Percentiles rank a stretch among this genome's conserved stretches.
Conservation (phyloP, 2,888 invertebrate genomes). For the Euzophera pinguis region DNA sequence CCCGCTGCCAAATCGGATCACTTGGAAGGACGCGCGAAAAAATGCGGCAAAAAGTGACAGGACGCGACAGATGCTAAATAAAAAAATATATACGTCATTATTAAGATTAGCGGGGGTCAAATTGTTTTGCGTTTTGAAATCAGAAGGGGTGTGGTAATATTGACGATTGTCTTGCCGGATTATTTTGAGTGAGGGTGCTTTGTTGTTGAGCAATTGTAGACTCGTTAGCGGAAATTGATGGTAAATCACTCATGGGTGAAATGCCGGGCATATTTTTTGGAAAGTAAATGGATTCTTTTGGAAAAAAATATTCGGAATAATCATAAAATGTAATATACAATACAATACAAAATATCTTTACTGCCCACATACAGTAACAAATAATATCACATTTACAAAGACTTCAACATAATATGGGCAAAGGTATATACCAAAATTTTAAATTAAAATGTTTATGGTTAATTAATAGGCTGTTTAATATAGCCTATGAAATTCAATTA, state of each 20-base stretch:
- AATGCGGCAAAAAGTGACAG: constrained; percentile 47
- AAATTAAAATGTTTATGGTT: too few relatives aligned
- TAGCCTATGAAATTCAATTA: too few relatives aligned
- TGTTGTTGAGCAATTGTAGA: background rate
- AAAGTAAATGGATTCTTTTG: too few relatives aligned
- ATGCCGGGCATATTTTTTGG: background rate
- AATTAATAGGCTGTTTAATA: too few relatives aligned
- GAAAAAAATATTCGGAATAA: too few relatives aligned
- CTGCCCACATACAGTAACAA: too few relatives aligned
- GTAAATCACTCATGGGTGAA: background rate
- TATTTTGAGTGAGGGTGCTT: constrained; percentile 11
- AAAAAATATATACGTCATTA: constrained; percentile 57
- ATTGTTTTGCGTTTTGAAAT: constrained; percentile 55
- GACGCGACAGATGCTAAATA: constrained; percentile 65
- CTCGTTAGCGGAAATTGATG: background rate
- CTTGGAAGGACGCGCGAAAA: constrained; percentile 21
- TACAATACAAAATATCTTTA: too few relatives aligned
- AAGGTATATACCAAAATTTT: too few relatives aligned
- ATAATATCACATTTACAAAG: too few relatives aligned
- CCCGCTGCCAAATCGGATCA: constrained; percentile 69
- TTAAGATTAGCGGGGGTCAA: constrained; percentile 46
- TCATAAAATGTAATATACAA: too few relatives aligned
- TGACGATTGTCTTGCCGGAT: constrained; percentile 13
- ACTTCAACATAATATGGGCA: too few relatives aligned
- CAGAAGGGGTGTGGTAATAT: constrained; percentile 39